Base-by-base conservation (phyloP, 2,113 vertebrate species). In the Dasypus novemcinctus region DNA sequence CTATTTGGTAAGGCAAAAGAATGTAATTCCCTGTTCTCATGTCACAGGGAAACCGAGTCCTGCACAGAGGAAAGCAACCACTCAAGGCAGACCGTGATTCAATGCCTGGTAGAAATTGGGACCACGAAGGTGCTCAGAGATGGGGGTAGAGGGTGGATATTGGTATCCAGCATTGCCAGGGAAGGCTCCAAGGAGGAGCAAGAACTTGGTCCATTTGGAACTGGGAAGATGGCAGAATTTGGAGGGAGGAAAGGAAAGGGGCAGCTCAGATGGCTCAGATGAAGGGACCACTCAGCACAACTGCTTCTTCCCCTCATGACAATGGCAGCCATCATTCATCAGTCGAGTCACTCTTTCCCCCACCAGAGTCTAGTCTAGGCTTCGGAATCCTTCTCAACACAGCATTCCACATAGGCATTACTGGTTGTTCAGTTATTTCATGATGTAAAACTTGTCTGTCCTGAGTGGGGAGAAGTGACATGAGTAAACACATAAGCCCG, bases 381-480 rank as follows among this genome's bases (percentile, higher is more conserved):
- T 78, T 88, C 83, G 38, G 61, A 92, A 68, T 46, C 31, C 79
- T 86, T 66, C 80, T 89, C 49, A 66, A 41, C 38, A 21, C 33
- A 17, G 33, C n/a, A 10, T 69, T 92, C 31, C 46, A 52, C 43
- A 36, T 1, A 81, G 57, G 23, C 21, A 23, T 78, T 18, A 49
- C 31, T 9, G 43, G 6, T 31, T 15, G 7, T 5, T 90, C 63
- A 49, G n/a, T 27, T 25, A 71, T 14, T 54, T 52, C 72, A 72
- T 79, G 49, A 87, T 63, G 27, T 8, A 29, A 21, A 88, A 36
- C 9, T 9, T 3, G 41, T 83, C 7, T 41, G 46, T 75, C n/a
- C 57, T 76, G 8, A 52, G 29, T 21, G 29, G 38, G 20, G 25
- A 27, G 2, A 63, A 36, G 23, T 33, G 41, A 64, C 52, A 36